Evolutionary conservation across 2,888 invertebrate species (phyloP), one percentile per base, ranked within the genome.

Genomic region (Acanthosepion esculentum): DNA sequence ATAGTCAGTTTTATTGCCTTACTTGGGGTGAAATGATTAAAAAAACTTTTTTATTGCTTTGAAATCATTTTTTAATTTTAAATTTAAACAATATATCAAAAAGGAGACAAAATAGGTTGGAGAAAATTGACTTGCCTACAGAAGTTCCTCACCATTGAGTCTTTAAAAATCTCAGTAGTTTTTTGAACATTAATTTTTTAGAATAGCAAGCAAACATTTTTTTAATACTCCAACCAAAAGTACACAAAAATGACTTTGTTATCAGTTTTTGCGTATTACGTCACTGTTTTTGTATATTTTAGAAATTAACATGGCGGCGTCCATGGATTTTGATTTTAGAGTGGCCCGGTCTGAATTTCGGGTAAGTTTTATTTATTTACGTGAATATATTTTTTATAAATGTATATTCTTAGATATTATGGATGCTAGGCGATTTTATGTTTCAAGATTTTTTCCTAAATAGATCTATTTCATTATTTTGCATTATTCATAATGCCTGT

Each of bases 241-340:
- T 59, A 59, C 23, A 59, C 59, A 59, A 26, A 23, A 59, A 59
- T 26, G 4, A 23, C 20, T 59, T 23, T 59, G 92, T 29, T 29
- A 48, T 92, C 92, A 92, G 53, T 29, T 93, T 50, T 8, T 55
- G 93, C 0, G 53, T 93, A 93, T n/a, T 29, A 94, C 94, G 55
- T 92, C 92, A 92, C 48, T 18, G n/a, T 23, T 92, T 41, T 41
- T 92, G 92, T n/a, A 15, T 41, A 64, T 33, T 29, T 20, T 50
- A n/a, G 15, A 55, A 41, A 41, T 20, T 53, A 95, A 96, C 48
- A 97, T 97, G 96, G 96, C 96, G 94, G 96, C 96, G 92, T 95
- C 96, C 96, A 95, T 94, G 91, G 95, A 95, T 92, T 96, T 97
- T 94, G 96, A 96, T 95, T 97, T 97, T 94, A 95, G 95, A 41